Base-by-base conservation (phyloP, 2,113 vertebrate species). In the Chaetops frenatus region DNA sequence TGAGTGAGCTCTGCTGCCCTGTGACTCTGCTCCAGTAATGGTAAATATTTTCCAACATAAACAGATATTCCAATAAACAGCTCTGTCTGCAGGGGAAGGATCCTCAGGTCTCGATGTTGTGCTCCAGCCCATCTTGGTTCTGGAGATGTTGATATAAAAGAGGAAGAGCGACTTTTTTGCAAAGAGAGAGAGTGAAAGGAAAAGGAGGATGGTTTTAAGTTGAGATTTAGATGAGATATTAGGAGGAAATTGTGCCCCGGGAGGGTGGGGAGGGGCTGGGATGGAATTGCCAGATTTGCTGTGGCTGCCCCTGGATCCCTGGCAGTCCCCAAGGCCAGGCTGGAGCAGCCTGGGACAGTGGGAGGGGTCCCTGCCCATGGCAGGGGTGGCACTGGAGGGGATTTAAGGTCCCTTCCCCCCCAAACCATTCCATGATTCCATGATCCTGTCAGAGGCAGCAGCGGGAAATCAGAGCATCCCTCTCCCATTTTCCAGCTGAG, bases 21-120 rank as follows among this genome's bases (percentile, higher is more conserved):
- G 48, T 3, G 6, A 7, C 15, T 24, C 35, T 78, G 58, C 50
- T 35, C 70, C 74, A 92, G 19, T 8, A 42, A 33, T 10, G 35
- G 33, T 11, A 21, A n/a, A 9, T 24, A 45, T 65, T 33, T 54
- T 6, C 45, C 35, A 21, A 1, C 10, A 5, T 0, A 18, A 4
- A 4, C 17, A 60, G 24, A 13, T 50, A 72, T 44, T 23, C 16
- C 25, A 60, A 7, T 2, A 11, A 57, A 45, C 0, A 81, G 12
- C 42, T 91, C 50, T 40, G 36, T 5, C 42, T 44, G 36, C 40
- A 65, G 31, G 45, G 18, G 20, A 77, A 71, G 56, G 31, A 38
- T 35, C 48, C 0, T 0, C 25, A 19, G 15, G 2, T 13, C 29
- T 64, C 2, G 0, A 0, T 19, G 16, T 16, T 0, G 0, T 29